Evolutionary conservation across 2,888 invertebrate genomes (phyloP), one percentile per base, ranked within the genome.

Genomic region (Stratiomys singularior): DNA sequence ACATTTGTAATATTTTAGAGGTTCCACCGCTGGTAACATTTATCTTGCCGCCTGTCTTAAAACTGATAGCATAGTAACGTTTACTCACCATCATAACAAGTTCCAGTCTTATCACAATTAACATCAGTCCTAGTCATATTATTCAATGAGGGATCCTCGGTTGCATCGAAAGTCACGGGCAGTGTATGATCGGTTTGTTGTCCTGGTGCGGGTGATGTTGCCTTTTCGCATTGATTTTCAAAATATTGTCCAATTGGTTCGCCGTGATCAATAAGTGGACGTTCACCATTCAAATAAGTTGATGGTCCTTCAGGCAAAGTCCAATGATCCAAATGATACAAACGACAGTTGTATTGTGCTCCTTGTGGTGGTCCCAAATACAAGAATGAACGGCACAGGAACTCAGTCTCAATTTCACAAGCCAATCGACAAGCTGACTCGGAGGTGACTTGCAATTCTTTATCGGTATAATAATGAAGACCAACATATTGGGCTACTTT

Each of bases 71-170:
- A n/a, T n/a, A n/a, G n/a, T n/a, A n/a, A 52, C 15, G 4, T 18
- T 15, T 46, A 60, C 87, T 89, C 90, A 96, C 96, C 96, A 88
- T 97, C 96, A 85, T 97, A 97, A 85, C 97, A 97, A 81, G 96
- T 96, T 85, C 97, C 97, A 77, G 96, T 96, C 85, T 96, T 95
- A 88, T 97, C 97, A 86, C 97, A 97, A 88, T 96, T 96, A 72
- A 94, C 93, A 84, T 94, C 94, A 83, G 91, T 92, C 82, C 93
- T 90, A 3, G 94, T 93, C 82, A 93, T 87, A 84, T 94, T 94
- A 86, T 90, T 94, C 81, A 93, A 83, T 80, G 87, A 90, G 4
- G 92, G 90, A 85, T 94, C 94, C 86, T 93, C 93, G 72, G 93
- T 92, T 76, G 93, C 91, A 81, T 94, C 94, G 84, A 95, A 91